Evolutionary conservation across 2,797 vertebrate species (phyloP), one percentile per base, ranked within the genome.

Genomic region (Sebastes trivittatus): DNA sequence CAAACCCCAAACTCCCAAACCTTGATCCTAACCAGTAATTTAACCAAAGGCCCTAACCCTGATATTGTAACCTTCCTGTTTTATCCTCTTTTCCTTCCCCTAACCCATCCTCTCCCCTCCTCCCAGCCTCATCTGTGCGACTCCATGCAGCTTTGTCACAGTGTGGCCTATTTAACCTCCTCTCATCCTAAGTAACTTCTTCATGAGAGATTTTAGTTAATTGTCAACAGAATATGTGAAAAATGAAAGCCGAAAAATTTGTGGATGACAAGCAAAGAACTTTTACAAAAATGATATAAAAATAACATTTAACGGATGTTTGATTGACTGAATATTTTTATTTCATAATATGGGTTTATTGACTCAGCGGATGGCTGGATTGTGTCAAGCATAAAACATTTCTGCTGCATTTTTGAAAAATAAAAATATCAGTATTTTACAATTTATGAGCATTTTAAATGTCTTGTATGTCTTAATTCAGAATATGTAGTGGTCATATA

Each of bases 401-500:
- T 97, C 96, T 97, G 97, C 97, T 96, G 96, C 97, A 97, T 97
- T 98, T 98, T 97, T 97, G 93, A 94, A 93, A 96, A 97, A 97
- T 94, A 94, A 98, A 97, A 97, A 96, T 97, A 97, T 96, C 95
- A 96, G 95, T 97, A 97, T 98, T 98, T 98, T 98, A 95, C 94
- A 96, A 95, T 95, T 96, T 96, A 95, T 92, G 87, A 23, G 90
- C 89, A 83, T 96, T 95, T 87, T 80, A 84, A 80, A 89, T 91
- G 80, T 89, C 67, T 90, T 81, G 78, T 86, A 83, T 92, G 81
- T 93, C 70, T 80, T 73, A 29, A 78, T 90, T 88, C 22, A 52
- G 55, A 75, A 60, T 58, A 65, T 63, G 2, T 18, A 38, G 7
- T 64, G 27, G 32, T 54, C 4, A 55, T 11, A 38, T 18, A 32